Evolutionary conservation across 2,113 vertebrate species (phyloP).

Genomic region (Engraulis encrasicolus): DNA sequence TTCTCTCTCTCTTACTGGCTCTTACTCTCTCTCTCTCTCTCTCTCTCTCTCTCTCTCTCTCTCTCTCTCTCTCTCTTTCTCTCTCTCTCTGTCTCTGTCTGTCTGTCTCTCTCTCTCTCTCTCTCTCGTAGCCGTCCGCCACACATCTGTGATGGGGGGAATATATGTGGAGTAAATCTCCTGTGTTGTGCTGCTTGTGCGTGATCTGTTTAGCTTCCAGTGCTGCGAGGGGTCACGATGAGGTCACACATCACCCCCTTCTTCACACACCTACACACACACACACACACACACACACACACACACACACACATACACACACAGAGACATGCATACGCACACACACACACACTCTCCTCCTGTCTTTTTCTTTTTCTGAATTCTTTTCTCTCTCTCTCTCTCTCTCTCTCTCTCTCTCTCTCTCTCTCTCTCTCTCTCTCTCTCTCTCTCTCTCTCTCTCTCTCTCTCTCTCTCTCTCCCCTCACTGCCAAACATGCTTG

Average conservation of each 20-base stretch:
- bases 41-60: neutral
- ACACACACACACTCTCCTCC: too few species aligned
- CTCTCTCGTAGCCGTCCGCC: neutral
- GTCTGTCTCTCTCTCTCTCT: too few species aligned
- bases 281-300: too few species aligned
- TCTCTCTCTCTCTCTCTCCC: slow-evolving; percentile 31
- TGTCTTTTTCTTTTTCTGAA: neutral
- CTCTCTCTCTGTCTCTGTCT: too few species aligned
- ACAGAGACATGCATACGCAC: too few species aligned
- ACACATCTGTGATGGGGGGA: neutral
- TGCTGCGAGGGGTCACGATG: slow-evolving; percentile 63
- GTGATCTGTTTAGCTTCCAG: slow-evolving; percentile 40
- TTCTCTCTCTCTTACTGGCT: too few species aligned
- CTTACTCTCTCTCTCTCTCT: too few species aligned
- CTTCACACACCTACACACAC: too few species aligned
- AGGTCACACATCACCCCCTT: slow-evolving; percentile 53
- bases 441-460: slow-evolving; percentile 39
- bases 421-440: neutral
- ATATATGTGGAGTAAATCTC: neutral
- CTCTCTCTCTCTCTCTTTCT: neutral
- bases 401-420: slow-evolving; percentile 28
- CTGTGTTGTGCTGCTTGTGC: slow-evolving; percentile 30
- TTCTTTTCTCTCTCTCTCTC: slow-evolving; percentile 32
- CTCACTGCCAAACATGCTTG: slow-evolving; percentile 45
- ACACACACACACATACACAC: too few species aligned